Evolutionary conservation across 2,888 invertebrate species (phyloP), one percentile per base, ranked within the genome.

Genomic region (Drosophila rellima): DNA sequence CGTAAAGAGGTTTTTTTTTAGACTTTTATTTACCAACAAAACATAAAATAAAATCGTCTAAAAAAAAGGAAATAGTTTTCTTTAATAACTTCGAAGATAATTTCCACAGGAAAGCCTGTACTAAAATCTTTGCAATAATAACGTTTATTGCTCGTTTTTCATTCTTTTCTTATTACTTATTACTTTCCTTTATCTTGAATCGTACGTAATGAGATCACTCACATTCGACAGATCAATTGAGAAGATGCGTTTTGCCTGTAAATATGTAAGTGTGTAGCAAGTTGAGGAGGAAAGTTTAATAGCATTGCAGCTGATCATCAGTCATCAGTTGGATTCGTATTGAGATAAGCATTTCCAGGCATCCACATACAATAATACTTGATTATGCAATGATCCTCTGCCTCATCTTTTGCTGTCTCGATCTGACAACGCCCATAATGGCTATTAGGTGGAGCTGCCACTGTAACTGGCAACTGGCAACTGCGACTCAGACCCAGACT

Each of bases 311-410:
- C 62, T 33, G 55, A 66, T 76, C 76, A 76, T 66, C 80, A 86
- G 70, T 79, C 75, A 75, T 75, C 60, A 74, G 69, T 47, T 56
- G 56, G 84, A 69, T 83, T 40, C 62, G 72, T 67, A 72, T 80
- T 77, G 77, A 86, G 80, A 83, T 83, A 62, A 44, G 61, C 62
- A 55, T 4, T 55, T 54, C 51, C 68, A 50, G 20, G 42, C n/a
- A n/a, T 35, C 18, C 8, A 26, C 51, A 44, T 39, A 52, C 61
- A 75, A 59, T 63, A 51, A 70, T 45, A 50, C 62, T 64, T 64
- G 69, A 86, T 80, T 80, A 80, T 80, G 80, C 87, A 80, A 80
- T 63, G 84, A 86, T 80, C 86, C 59, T 40, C 35, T 20, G 26
- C 23, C 42, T 23, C 37, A 17, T 23, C 42, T 45, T 26, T 44